Evolutionary conservation across 2,888 invertebrate genomes (phyloP).

Genomic region (Lochmaea capreae): DNA sequence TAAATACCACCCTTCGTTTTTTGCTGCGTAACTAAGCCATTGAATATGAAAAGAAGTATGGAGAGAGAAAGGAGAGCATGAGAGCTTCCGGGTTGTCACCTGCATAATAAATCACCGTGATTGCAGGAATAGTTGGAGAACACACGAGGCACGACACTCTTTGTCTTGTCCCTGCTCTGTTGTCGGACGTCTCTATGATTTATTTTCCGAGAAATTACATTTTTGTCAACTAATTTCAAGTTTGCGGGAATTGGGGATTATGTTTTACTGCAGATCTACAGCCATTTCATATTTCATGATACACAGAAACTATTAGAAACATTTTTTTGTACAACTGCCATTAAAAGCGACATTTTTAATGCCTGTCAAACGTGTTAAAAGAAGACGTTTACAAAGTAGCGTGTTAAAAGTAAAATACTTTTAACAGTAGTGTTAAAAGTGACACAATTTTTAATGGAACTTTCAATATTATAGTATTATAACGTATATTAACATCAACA

Average conservation of each 20-base stretch:
- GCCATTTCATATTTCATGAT: not conserved
- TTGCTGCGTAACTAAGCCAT: not conserved
- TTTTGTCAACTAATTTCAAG: conserved; percentile 5
- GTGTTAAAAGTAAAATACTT: no score
- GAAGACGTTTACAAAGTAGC: no score
- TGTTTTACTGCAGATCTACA: not conserved
- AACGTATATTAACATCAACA: no score
- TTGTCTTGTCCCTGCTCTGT: conserved; percentile 9
- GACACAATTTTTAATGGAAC: no score
- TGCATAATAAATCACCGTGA: conserved; percentile 22
- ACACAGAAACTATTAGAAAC: not conserved
- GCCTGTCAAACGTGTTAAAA: no score
- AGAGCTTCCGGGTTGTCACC: conserved; percentile 11
- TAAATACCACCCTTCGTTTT: not conserved
- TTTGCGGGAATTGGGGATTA: not conserved
- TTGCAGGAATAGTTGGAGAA: conserved; percentile 14
- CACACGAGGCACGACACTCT: conserved; percentile 12
- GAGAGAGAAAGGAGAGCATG: not conserved
- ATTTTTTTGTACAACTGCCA: no score
- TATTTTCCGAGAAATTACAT: conserved; percentile 13
- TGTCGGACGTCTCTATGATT: conserved; percentile 16
- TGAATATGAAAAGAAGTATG: conserved; percentile 1
- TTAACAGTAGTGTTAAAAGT: no score
- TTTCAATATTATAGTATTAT: no score
- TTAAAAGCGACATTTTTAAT: no score